Percentiles rank a stretch among this genome's conserved stretches.
Evolutionary conservation across 2,888 invertebrate species (phyloP).

Genomic region (Calameuta filiformis): DNA sequence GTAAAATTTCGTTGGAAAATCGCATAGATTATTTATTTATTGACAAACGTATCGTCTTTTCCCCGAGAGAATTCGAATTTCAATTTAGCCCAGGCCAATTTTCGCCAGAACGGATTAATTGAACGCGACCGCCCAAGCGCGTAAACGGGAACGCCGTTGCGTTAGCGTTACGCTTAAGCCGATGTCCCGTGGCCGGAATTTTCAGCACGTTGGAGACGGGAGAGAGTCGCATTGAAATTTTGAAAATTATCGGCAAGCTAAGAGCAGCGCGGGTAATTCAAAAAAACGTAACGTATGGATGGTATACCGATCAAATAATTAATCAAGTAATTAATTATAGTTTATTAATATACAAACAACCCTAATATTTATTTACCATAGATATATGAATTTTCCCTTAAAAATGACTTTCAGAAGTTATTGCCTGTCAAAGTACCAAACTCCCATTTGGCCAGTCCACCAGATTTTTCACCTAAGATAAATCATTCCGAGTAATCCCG

Average conservation of each 20-base stretch:
- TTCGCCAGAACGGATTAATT: background rate
- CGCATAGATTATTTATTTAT: background rate
- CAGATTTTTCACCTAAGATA: background rate
- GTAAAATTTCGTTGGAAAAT: background rate
- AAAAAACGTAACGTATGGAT: background rate
- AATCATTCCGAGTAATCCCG: background rate
- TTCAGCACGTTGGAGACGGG: background rate
- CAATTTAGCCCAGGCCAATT: background rate
- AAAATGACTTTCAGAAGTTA: background rate
- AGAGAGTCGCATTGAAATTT: background rate
- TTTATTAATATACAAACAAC: background rate
- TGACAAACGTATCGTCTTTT: background rate
- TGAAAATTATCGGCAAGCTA: background rate
- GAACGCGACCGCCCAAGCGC: background rate
- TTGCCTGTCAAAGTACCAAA: background rate
- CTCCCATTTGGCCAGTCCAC: background rate
- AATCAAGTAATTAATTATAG: background rate
- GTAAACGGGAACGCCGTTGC: background rate
- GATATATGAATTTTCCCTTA: background rate
- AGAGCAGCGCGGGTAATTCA: background rate
- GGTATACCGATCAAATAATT: background rate
- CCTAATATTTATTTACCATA: too few relatives aligned
- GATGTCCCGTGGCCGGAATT: background rate
- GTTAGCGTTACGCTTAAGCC: background rate
- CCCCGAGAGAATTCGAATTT: background rate